These are phyloP conservation scores for Antheraea assamensis DNA, from an alignment of 2,888 invertebrate species.

Conservation along the genomic window DNA sequence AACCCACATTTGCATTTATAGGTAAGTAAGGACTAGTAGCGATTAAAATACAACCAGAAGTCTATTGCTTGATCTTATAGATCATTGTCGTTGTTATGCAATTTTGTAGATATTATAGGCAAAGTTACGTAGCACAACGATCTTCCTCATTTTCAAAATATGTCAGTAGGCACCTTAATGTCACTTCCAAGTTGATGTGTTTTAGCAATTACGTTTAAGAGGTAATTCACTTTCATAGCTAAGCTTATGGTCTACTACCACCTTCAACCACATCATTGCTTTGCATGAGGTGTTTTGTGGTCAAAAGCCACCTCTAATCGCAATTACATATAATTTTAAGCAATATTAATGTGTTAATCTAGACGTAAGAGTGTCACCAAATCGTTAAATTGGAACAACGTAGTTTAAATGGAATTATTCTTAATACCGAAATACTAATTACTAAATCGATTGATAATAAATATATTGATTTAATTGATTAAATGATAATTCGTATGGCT, in stretches of 20 bases:
- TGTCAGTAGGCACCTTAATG: not conserved
- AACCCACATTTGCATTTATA: no score
- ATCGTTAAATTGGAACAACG: not conserved
- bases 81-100: no score
- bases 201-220: not conserved
- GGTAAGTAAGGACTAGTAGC: no score
- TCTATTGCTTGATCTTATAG: no score
- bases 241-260: not conserved
- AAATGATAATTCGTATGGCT: not conserved
- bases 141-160: not conserved
- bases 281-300: not conserved
- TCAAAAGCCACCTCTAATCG: not conserved
- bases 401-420: not conserved
- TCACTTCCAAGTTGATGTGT: not conserved
- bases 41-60: no score
- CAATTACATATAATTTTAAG: not conserved
- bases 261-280: not conserved
- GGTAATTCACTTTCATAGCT: not conserved
- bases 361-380: not conserved
- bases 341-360: not conserved
- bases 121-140: not conserved
- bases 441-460: not conserved
- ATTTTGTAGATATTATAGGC: no score
- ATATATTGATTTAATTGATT: not conserved
- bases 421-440: not conserved